phyloP scores from a whole-genome alignment of 2,797 vertebrate species.

The Pantherophis alleghaniensis region DNA sequence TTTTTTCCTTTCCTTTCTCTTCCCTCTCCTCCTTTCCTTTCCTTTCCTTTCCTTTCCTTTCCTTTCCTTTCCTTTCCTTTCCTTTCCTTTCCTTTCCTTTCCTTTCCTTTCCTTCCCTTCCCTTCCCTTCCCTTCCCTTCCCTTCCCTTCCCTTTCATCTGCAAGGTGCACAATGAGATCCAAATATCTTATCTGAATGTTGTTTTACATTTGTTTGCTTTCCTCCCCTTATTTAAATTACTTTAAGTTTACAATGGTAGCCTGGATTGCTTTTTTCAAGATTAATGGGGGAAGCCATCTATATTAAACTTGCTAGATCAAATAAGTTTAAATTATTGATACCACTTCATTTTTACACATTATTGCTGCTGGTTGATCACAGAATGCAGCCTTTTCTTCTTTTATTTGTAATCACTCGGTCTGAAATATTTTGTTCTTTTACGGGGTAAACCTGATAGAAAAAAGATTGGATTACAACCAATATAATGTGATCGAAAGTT shows the following conservation, averaged over 20 bases:
- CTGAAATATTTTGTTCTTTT: conserved; percentile 41
- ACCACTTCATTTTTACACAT: conserved; percentile 34
- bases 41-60: too few species aligned
- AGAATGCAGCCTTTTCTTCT: conserved; percentile 15
- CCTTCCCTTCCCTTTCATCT: not conserved
- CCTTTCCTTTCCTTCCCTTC: too few species aligned
- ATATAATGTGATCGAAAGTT: not conserved
- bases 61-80: too few species aligned
- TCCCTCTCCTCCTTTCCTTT: too few species aligned
- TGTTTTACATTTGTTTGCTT: not conserved
- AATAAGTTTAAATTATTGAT: conserved; percentile 22
- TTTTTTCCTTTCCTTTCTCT: too few species aligned
- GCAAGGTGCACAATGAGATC: conserved; percentile 9
- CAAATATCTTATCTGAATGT: not conserved
- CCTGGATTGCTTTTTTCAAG: conserved; percentile 21
- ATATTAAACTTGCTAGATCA: conserved; percentile 39
- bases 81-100: too few species aligned
- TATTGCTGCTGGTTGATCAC: conserved; percentile 26
- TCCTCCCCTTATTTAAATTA: not conserved
- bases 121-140: too few species aligned
- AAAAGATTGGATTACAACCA: conserved; percentile 2
- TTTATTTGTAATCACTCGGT: conserved; percentile 41
- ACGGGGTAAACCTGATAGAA: conserved; percentile 32
- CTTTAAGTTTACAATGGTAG: conserved; percentile 26
- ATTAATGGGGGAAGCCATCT: conserved; percentile 29